Base-by-base conservation (phyloP, 1,140 invertebrate species). In the Euura lappo region DNA sequence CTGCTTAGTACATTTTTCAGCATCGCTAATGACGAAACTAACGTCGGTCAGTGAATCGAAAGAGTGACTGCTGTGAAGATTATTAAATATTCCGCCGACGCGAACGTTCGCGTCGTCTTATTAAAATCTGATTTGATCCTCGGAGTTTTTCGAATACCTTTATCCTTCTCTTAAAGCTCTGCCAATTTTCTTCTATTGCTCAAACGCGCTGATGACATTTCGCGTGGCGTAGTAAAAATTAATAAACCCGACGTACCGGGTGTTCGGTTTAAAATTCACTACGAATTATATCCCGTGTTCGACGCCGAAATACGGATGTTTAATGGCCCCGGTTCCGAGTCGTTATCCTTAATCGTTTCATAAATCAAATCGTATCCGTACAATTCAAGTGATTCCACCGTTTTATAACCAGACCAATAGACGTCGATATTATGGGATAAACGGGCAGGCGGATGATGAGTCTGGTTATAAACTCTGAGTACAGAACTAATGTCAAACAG, bases 61-160 rank as follows among this genome's bases (percentile, higher is more conserved):
- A 60, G 51, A 60, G 51, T 60, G 8, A 60, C 51, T 60, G 51
- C 51, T 60, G 51, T 60, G 51, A 60, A 28, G 51, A 60, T 60
- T 60, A 60, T 60, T 60, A 60, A 60, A 60, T 60, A 60, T 60
- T 60, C 51, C 13, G 51, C 4, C 51, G 51, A 60, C 51, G 51
- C 51, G 28, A 28, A 28, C 28, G 28, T 28, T 28, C 28, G 28
- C 28, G 10, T 8, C 51, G 51, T 60, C 51, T 60, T 60, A 60
- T 60, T 60, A 60, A 60, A 60, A 8, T 60, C 51, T 3, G 51
- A 60, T 60, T 60, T 60, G 51, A 28, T 28, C 51, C 13, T 8
- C 51, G 10, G 51, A 6, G 6, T 11, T 11, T 60, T 60, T 60
- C 13, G 6, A 60, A 60, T 60, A 60, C 10, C 28, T 28, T 28